Evolutionary conservation across 1,140 invertebrate genomes (phyloP).

Genomic region (Gonioctena quinquepunctata): DNA sequence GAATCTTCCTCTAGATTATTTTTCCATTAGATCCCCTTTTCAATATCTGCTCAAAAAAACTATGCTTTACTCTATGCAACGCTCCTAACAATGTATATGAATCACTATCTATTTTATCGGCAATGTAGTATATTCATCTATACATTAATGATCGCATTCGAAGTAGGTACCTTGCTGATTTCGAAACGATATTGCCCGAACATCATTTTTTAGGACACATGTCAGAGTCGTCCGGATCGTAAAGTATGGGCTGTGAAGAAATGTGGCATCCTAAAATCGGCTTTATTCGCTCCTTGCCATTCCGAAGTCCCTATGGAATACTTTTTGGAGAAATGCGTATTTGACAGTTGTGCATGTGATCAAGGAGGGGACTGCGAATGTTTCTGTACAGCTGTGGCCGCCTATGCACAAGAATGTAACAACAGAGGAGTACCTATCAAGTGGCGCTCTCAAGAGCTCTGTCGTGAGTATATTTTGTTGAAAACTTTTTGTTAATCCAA

Average conservation of each 20-base stretch:
- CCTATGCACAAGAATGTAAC: slow-evolving; percentile 83
- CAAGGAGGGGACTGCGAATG: slow-evolving; percentile 88
- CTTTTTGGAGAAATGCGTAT: slow-evolving; percentile 69
- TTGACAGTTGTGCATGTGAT: slow-evolving; percentile 86
- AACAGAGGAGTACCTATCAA: slow-evolving; percentile 70
- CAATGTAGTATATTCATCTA: too few species aligned
- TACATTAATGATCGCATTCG: too few species aligned
- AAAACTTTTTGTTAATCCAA: too few species aligned
- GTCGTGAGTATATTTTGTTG: slow-evolving; percentile 81
- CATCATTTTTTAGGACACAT: slow-evolving; percentile 69
- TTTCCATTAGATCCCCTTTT: too few species aligned
- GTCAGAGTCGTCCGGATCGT: slow-evolving; percentile 71
- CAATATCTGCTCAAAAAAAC: too few species aligned
- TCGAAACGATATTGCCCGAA: background rate
- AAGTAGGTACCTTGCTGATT: too few species aligned
- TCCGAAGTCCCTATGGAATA: slow-evolving; percentile 72
- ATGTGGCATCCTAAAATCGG: slow-evolving; percentile 75
- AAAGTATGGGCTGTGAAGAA: slow-evolving; percentile 76
- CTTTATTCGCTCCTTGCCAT: slow-evolving; percentile 77
- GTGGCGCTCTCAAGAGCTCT: slow-evolving; percentile 81
- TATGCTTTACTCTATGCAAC: too few species aligned
- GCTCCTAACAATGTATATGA: too few species aligned
- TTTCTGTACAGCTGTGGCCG: slow-evolving; percentile 83
- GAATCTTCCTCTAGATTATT: too few species aligned
- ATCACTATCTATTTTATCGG: too few species aligned